These are phyloP conservation scores for Drosophila imparisetae DNA, from an alignment of 2,888 invertebrate species.

Conservation along the genomic window DNA sequence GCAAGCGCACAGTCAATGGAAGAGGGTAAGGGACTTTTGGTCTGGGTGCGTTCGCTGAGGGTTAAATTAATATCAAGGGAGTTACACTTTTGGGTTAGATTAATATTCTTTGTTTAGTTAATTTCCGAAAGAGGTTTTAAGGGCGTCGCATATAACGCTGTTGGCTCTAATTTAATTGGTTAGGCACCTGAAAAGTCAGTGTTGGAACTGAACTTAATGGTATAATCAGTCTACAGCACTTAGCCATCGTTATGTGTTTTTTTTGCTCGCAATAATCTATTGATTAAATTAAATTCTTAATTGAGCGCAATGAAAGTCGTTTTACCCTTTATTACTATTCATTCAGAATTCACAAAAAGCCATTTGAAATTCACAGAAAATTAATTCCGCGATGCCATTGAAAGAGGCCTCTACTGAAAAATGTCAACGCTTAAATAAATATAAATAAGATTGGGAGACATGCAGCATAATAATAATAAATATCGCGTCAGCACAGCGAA, in stretches of 20 bases:
- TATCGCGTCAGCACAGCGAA: slow-evolving; percentile 63
- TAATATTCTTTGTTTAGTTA: slow-evolving; percentile 73
- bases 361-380: slow-evolving; percentile 63
- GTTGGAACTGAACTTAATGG: background rate
- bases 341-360: slow-evolving; percentile 48
- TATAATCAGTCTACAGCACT: slow-evolving; percentile 3
- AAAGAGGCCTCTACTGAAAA: slow-evolving; percentile 22
- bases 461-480: slow-evolving; percentile 69
- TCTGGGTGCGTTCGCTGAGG: slow-evolving; percentile 55
- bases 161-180: slow-evolving; percentile 13
- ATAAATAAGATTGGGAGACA: slow-evolving; percentile 23
- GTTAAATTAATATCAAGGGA: slow-evolving; percentile 72
- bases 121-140: slow-evolving; percentile 70
- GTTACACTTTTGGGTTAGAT: slow-evolving; percentile 64
- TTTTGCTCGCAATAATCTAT: slow-evolving; percentile 23
- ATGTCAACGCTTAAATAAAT: slow-evolving; percentile 37
- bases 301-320: slow-evolving; percentile 54
- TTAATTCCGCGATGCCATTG: slow-evolving; percentile 47
- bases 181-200: background rate
- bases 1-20: slow-evolving; percentile 3
- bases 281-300: slow-evolving; percentile 56
- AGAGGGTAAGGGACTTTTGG: background rate
- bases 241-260: background rate
- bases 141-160: slow-evolving; percentile 22
- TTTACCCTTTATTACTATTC: slow-evolving; percentile 60